Base-by-base conservation (phyloP, 2,888 invertebrate genomes). In the Plagiodera versicolora region DNA sequence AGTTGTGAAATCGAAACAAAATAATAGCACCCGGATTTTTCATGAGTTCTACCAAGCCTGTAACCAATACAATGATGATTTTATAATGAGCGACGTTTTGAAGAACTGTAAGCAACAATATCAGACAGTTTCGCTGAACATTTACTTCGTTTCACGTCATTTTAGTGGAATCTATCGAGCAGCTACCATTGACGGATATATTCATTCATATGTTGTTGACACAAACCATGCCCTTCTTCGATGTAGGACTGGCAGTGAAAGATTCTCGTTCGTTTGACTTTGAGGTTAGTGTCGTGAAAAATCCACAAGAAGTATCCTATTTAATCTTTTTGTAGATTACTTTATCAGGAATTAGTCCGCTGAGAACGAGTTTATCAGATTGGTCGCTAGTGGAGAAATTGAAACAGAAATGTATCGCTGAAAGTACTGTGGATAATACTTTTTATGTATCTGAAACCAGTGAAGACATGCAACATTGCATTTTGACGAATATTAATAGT, bases 281-380 rank as follows among this genome's bases (percentile, higher is more conserved):
- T 11, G 56, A 63, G 55, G 63, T 63, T 20, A 63, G 45, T 30
- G n/a, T n/a, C n/a, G n/a, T n/a, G n/a, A n/a, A n/a, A n/a, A n/a
- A n/a, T n/a, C n/a, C n/a, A n/a, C n/a, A n/a, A n/a, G n/a, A n/a
- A n/a, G n/a, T n/a, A n/a, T n/a, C 24, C 3, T 24, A 3, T 48
- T 32, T 17, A 19, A 18, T 19, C 9, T 53, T 19, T 11, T 48
- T 56, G 39, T 18, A 63, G 63, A 24, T 63, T 4, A 54, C 56
- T 19, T 17, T 54, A 20, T 56, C 63, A 1, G 57, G 44, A 11
- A 5, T 49, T 6, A 49, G 46, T 20, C 48, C 30, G 17, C 18
- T 63, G n/a, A 63, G 56, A 60, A 63, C 63, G 8, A 60, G 17
- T 18, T 44, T 63, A 11, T 14, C 45, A 14, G 50, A 49, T 19